Percentiles rank a stretch among this genome's conserved stretches.
These are phyloP conservation scores for Bursaphelenchus mucronatus DNA, from an alignment of 1,140 invertebrate genomes.

Conservation along the genomic window DNA sequence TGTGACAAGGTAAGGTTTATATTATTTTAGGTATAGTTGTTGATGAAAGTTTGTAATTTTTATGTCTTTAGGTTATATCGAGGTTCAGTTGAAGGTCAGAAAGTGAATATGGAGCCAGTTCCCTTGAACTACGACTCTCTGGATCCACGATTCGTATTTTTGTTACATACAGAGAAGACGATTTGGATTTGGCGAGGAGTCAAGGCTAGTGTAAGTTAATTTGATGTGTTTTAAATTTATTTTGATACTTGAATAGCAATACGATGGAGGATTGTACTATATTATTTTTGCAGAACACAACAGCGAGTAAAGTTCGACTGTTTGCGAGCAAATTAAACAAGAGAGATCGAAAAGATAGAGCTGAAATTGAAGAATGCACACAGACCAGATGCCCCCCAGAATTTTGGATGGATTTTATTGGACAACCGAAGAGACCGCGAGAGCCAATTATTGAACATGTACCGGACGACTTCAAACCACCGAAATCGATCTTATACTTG, in stretches of 20 bases:
- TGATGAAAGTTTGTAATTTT: conserved; percentile 18
- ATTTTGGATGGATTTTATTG: conserved; percentile 71
- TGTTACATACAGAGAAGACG: conserved; percentile 79
- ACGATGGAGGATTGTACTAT: not conserved
- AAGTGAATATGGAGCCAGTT: conserved; percentile 84
- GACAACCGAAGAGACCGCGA: conserved; percentile 28
- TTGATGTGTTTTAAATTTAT: conserved; percentile 6
- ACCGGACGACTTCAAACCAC: conserved; percentile 72
- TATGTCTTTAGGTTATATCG: conserved; percentile 80
- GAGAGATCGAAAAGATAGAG: conserved; percentile 89
- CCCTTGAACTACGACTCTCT: conserved; percentile 70
- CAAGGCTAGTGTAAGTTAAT: conserved; percentile 74
- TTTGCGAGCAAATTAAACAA: conserved; percentile 98
- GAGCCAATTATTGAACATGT: conserved; percentile 70
- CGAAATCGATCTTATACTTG: conserved; percentile 80
- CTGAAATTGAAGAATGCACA: conserved; percentile 79
- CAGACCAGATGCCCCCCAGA: conserved; percentile 76
- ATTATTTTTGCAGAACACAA: conserved; percentile 43
- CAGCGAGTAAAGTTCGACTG: conserved; percentile 66
- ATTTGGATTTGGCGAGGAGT: conserved; percentile 88
- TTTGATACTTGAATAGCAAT: not conserved
- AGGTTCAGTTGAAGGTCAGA: conserved; percentile 78
- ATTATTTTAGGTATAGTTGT: conserved; percentile 1
- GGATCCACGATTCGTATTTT: conserved; percentile 84
- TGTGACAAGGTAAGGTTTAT: conserved; percentile 27